Percentiles rank a stretch among this genome's conserved stretches.
phyloP scores from a whole-genome alignment of 2,113 vertebrate species.

The Urocynchramus pylzowi region DNA sequence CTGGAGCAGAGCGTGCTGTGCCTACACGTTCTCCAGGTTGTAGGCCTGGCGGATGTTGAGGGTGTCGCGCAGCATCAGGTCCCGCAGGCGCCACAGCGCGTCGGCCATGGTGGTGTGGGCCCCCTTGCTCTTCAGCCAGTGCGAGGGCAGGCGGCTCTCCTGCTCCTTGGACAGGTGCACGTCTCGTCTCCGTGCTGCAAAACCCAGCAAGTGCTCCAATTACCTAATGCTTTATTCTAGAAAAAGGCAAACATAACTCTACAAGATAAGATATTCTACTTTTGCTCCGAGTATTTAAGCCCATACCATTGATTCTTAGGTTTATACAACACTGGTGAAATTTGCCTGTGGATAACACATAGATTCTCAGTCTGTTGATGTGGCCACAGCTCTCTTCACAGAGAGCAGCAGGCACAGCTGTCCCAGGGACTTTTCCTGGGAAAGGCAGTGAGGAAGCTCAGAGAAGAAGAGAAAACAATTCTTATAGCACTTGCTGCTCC shows the following conservation, averaged over 20 bases:
- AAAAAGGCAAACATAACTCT: not conserved
- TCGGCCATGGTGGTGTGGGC: conserved; percentile 98
- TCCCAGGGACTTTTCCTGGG: too few species aligned
- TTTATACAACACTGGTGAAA: not conserved
- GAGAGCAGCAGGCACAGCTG: too few species aligned
- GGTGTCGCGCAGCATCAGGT: conserved; percentile 95
- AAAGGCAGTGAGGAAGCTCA: too few species aligned
- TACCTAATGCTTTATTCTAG: not conserved
- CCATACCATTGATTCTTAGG: not conserved
- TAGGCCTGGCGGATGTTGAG: conserved; percentile 92
- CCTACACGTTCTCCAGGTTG: conserved; percentile 84
- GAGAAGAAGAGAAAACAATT: too few species aligned
- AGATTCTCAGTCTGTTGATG: not conserved
- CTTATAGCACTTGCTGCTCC: too few species aligned
- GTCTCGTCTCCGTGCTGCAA: conserved; percentile 88
- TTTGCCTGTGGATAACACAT: not conserved
- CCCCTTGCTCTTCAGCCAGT: conserved; percentile 98
- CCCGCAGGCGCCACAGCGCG: conserved; percentile 93
- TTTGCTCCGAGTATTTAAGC: not conserved
- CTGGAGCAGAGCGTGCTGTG: not conserved
- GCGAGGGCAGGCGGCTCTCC: conserved; percentile 91
- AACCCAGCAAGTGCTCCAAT: not conserved
- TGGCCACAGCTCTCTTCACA: too few species aligned
- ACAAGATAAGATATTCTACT: not conserved
- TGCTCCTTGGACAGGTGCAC: conserved; percentile 95